Evolutionary conservation across 2,888 invertebrate species (phyloP).

Genomic region (Artemia sinica): DNA sequence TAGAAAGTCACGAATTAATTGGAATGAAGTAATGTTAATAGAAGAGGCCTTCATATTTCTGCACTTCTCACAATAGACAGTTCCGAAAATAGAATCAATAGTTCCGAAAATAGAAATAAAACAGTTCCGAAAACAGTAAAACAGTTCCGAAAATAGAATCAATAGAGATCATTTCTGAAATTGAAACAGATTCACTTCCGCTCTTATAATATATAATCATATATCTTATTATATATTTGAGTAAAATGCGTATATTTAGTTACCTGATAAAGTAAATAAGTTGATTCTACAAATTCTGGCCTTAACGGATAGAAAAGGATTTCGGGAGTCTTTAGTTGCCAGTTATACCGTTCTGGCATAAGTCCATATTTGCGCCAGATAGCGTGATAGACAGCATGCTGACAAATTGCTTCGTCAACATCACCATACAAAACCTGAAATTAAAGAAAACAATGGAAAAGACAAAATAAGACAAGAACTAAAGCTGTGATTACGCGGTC

Average conservation of each 20-base stretch:
- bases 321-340: slow-evolving; percentile 37
- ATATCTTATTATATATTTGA: too few species aligned
- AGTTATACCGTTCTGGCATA: slow-evolving; percentile 38
- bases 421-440: slow-evolving; percentile 40
- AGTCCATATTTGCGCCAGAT: slow-evolving; percentile 43
- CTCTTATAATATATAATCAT: too few species aligned
- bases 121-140: too few species aligned
- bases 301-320: slow-evolving; percentile 44
- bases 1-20: too few species aligned
- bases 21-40: too few species aligned
- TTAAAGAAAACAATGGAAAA: slow-evolving; percentile 17
- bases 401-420: slow-evolving; percentile 45
- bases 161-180: too few species aligned
- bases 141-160: too few species aligned
- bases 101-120: too few species aligned
- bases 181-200: too few species aligned
- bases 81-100: too few species aligned
- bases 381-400: slow-evolving; percentile 43
- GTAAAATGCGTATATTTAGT: not conserved
- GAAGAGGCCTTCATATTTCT: too few species aligned
- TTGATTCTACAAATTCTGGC: slow-evolving; percentile 45
- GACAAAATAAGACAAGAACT: slow-evolving; percentile 22
- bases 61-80: too few species aligned
- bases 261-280: slow-evolving; percentile 40
- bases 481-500: not conserved